Base-by-base conservation (phyloP, 1,140 invertebrate species). In the Polypedilum pembai region DNA sequence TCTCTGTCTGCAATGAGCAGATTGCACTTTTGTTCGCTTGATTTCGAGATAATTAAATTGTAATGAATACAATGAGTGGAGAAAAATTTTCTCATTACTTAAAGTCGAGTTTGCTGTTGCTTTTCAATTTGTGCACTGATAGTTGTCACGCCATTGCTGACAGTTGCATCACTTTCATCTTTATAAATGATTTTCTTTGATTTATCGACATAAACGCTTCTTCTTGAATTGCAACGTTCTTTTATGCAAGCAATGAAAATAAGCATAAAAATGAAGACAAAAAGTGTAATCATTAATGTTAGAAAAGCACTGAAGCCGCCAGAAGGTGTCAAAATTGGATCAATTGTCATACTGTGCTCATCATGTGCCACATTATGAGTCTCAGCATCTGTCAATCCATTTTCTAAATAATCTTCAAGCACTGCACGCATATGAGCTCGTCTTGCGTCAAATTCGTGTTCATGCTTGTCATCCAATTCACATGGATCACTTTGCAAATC, bases 171-270 rank as follows among this genome's bases (percentile, higher is more conserved):
- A 10, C 65, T 69, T 21, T 69, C 17, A 20, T 69, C 65, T 18
- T 18, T 21, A 69, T 18, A 69, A 18, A 8, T 69, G 3, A 69
- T 18, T 18, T 69, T 69, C 17, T 20, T 69, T 69, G 65, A 20
- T 18, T 21, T 69, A 18, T 69, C 65, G 10, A 20, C n/a, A 69
- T 69, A 69, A 12, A 69, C 65, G 17, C 65, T 69, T 18, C 65
- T n/a, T 69, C 17, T 69, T 69, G 17, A 21, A 18, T 69, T 69
- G 7, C 65, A 69, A 18, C 65, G 17, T 20, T 69, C 65, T 18
- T 69, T 69, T 18, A 69, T 69, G 18, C 65, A 69, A n/a, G 18
- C 65, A 69, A 69, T 20, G 7, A 69, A 10, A 69, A 69, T 18
- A 1, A 69, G 65, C 7, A 69, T 18, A 3, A 18, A 10, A 8